These are phyloP conservation scores for Lasioglossum villosulum DNA, from an alignment of 2,888 invertebrate genomes.

Conservation along the genomic window DNA sequence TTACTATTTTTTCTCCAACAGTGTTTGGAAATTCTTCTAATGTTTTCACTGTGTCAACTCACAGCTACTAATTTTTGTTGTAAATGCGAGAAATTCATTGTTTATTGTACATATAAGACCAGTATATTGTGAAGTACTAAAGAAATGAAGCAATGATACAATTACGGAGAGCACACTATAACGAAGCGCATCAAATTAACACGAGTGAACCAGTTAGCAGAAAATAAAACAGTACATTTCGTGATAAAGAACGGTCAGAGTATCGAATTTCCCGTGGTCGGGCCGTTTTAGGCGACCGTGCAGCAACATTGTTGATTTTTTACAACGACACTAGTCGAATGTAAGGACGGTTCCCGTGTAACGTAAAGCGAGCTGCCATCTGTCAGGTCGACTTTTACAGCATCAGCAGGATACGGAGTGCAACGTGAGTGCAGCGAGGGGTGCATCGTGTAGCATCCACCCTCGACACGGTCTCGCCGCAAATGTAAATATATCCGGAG, in stretches of 20 bases:
- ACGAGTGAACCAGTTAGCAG: neutral
- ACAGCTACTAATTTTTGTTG: too few species aligned
- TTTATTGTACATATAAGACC: too few species aligned
- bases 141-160: too few species aligned
- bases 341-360: neutral
- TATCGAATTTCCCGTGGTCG: neutral
- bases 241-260: neutral
- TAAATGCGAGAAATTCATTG: too few species aligned
- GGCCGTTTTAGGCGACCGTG: neutral
- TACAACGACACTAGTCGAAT: slow-evolving; percentile 15
- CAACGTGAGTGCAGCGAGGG: neutral
- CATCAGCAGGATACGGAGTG: neutral
- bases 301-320: slow-evolving; percentile 22
- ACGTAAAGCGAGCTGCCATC: slow-evolving; percentile 14
- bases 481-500: slow-evolving; percentile 36
- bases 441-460: neutral
- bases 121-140: too few species aligned
- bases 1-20: too few species aligned
- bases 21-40: too few species aligned
- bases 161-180: neutral
- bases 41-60: too few species aligned
- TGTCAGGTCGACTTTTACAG: slow-evolving; percentile 27
- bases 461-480: neutral
- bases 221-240: neutral
- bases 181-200: neutral